Evolutionary conservation across 2,888 invertebrate species (phyloP), one percentile per base, ranked within the genome.

Genomic region (Eudasyphora cyanicolor): DNA sequence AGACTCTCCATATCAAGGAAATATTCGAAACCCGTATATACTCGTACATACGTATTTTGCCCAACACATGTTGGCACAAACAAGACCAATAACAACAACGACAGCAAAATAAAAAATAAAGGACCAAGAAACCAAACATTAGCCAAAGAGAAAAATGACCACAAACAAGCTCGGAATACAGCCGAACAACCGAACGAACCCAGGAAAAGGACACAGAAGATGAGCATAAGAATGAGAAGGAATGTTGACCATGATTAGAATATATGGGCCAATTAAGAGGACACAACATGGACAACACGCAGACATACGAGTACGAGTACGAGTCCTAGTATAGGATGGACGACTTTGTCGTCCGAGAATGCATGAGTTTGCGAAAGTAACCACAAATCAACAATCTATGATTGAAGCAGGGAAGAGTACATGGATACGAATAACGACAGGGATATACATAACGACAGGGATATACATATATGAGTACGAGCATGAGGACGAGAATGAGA

Each of bases 1-100:
- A 82, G 74, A 32, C 78, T 78, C 69, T 78, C 75, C 82, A 82
- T n/a, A n/a, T 82, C 69, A 82, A 54, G 62, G 51, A 64, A 78
- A 78, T 78, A 78, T 74, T 77, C 12, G 35, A 27, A 70, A 64
- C 0, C 67, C 38, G 42, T 24, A 38, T 14, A 57, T 51, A n/a
- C n/a, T n/a, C n/a, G n/a, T n/a, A 17, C 19, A 17, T 49, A 10
- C 7, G n/a, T n/a, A 27, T 38, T 38, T 67, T 21, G 67, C 21
- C 17, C 64, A 27, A 57, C 57, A 57, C 57, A 57, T 57, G 57
- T 57, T 57, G 1, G 51, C 21, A 21, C 21, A 51, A 5, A 51
- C 51, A 49, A 45, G n/a, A n/a, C n/a, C n/a, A n/a, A n/a, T n/a
- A n/a, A n/a, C n/a, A n/a, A n/a, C n/a, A n/a, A 10, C 45, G 45